phyloP scores from a whole-genome alignment of 2,797 vertebrate species.

The Microctenopoma steveboyesi region DNA sequence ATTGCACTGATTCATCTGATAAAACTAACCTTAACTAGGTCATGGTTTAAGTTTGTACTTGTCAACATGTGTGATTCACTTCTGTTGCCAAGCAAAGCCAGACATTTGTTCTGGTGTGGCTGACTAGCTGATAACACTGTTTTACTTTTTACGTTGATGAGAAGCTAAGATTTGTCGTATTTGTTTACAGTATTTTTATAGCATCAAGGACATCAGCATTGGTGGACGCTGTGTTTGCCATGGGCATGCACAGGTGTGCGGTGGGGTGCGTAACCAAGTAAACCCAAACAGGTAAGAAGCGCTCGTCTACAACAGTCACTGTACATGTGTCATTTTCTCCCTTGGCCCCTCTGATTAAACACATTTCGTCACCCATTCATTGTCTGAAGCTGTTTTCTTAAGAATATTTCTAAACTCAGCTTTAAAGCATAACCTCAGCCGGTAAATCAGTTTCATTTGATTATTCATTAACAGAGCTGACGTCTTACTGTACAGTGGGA shows the following conservation, averaged over 20 bases:
- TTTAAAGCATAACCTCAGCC: not conserved
- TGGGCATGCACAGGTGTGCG: conserved; percentile 90
- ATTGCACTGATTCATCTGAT: conserved; percentile 39
- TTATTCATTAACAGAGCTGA: too few relatives aligned
- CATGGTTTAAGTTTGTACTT: conserved; percentile 20
- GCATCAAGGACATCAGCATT: conserved; percentile 95
- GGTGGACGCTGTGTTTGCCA: conserved; percentile 93
- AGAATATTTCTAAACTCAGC: conserved; percentile 4
- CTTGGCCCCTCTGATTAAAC: too few relatives aligned
- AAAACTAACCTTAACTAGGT: conserved; percentile 11
- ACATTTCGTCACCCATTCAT: too few relatives aligned
- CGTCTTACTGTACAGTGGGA: conserved; percentile 8
- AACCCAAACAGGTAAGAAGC: conserved; percentile 74
- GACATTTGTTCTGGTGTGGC: conserved; percentile 36
- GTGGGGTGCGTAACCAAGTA: conserved; percentile 63
- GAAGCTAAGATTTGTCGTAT: conserved; percentile 29
- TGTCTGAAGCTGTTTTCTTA: too few relatives aligned
- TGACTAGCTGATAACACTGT: conserved; percentile 18
- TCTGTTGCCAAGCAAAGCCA: conserved; percentile 23
- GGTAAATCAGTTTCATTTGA: not conserved
- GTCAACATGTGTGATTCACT: conserved; percentile 32
- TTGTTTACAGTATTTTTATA: conserved; percentile 91
- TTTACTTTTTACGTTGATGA: not conserved
- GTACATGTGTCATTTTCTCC: not conserved
- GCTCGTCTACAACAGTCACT: not conserved